phyloP scores from a whole-genome alignment of 2,888 invertebrate genomes.

The Polia nebulosa region DNA sequence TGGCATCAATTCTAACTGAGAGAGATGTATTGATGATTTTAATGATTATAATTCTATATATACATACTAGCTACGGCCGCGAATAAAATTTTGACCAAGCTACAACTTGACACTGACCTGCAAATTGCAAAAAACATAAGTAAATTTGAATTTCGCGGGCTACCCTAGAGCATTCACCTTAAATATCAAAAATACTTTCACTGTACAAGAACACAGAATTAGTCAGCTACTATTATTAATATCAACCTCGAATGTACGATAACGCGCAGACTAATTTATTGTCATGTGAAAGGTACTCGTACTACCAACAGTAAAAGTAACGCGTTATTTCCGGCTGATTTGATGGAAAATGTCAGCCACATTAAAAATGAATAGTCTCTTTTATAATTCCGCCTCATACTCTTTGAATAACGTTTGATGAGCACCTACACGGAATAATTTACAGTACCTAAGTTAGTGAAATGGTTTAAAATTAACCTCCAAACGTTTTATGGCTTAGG shows the following conservation, averaged over 20 bases:
- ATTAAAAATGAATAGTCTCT: conserved; percentile 42
- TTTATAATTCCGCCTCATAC: conserved; percentile 23
- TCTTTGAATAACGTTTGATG: conserved; percentile 22
- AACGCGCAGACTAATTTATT: background rate
- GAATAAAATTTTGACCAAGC: too few species aligned
- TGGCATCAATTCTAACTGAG: too few species aligned
- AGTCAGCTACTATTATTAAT: background rate
- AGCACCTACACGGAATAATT: background rate
- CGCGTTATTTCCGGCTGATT: conserved; percentile 24
- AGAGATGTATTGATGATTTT: too few species aligned
- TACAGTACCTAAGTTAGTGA: background rate
- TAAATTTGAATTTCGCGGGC: too few species aligned
- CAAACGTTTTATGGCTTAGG: too few species aligned
- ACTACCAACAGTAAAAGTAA: background rate
- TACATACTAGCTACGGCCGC: too few species aligned
- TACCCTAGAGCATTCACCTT: too few species aligned
- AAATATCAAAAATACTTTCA: background rate
- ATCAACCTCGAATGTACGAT: background rate
- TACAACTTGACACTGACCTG: too few species aligned
- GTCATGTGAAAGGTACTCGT: background rate
- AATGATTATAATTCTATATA: too few species aligned
- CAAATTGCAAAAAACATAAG: too few species aligned
- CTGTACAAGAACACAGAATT: too few species aligned
- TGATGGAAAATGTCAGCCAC: conserved; percentile 36
- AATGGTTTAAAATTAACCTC: conserved; percentile 5